A percentile compares a stretch with the other conserved stretches of the same genome.
phyloP scores from a whole-genome alignment of 2,113 vertebrate species.

The Cisticola juncidis region DNA sequence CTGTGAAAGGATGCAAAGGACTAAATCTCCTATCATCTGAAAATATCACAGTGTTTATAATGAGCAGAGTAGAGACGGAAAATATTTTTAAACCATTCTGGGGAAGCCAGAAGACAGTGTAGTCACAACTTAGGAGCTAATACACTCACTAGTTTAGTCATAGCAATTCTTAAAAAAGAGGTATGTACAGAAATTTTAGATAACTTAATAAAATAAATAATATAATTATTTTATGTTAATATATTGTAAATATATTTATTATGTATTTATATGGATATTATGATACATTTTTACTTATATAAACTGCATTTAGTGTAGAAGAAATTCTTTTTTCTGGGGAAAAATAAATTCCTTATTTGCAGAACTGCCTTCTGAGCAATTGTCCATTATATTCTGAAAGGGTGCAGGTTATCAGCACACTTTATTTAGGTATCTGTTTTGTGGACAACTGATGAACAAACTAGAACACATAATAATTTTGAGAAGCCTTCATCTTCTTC shows the following conservation, averaged over 20 bases:
- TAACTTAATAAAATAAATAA: background rate
- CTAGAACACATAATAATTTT: background rate
- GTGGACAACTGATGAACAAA: background rate
- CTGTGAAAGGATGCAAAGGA: background rate
- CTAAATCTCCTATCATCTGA: background rate
- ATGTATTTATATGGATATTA: background rate
- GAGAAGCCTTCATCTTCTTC: background rate
- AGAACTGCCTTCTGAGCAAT: background rate
- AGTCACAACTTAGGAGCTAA: background rate
- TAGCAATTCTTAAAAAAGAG: background rate
- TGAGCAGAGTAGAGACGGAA: background rate
- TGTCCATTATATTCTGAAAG: background rate
- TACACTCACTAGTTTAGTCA: background rate
- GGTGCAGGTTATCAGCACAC: fast-evolving
- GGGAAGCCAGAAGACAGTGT: background rate
- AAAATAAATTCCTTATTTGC: background rate
- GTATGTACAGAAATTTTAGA: background rate
- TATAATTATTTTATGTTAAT: background rate
- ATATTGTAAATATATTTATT: background rate
- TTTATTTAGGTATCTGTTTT: background rate
- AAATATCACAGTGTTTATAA: background rate
- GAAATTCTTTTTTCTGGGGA: fast-evolving
- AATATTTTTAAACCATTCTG: background rate
- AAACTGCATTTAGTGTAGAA: background rate
- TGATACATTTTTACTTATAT: no score